phyloP scores from a whole-genome alignment of 2,113 vertebrate species.

The Sterrhoptilus dennistouni region DNA sequence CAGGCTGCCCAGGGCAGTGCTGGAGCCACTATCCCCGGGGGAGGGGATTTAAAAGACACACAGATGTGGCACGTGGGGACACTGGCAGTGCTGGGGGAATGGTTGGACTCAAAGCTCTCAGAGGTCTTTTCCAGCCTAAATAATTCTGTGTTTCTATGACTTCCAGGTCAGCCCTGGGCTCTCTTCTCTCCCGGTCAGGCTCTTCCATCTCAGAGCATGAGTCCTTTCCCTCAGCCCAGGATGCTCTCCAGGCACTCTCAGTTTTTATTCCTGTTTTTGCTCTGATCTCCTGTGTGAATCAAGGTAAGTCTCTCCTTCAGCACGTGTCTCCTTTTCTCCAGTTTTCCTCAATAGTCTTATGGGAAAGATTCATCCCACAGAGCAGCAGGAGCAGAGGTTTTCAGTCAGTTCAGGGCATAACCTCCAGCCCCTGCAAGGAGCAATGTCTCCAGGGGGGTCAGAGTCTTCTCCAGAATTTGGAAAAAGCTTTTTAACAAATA shows the following conservation, averaged over 20 bases:
- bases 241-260: background rate
- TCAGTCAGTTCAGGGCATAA: background rate
- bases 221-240: background rate
- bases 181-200: background rate
- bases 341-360: background rate
- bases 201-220: background rate
- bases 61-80: background rate
- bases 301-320: background rate
- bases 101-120: accelerated
- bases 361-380: background rate
- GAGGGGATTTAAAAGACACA: background rate
- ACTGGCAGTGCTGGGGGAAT: background rate
- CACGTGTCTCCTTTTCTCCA: background rate
- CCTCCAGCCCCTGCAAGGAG: background rate
- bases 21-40: background rate
- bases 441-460: background rate
- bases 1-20: background rate
- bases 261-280: background rate
- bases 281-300: background rate
- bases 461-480: background rate
- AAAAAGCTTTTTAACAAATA: background rate
- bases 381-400: background rate
- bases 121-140: background rate
- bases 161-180: background rate
- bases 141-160: background rate